Evolutionary conservation across 2,797 vertebrate species (phyloP).

Genomic region (Myripristis murdjan): DNA sequence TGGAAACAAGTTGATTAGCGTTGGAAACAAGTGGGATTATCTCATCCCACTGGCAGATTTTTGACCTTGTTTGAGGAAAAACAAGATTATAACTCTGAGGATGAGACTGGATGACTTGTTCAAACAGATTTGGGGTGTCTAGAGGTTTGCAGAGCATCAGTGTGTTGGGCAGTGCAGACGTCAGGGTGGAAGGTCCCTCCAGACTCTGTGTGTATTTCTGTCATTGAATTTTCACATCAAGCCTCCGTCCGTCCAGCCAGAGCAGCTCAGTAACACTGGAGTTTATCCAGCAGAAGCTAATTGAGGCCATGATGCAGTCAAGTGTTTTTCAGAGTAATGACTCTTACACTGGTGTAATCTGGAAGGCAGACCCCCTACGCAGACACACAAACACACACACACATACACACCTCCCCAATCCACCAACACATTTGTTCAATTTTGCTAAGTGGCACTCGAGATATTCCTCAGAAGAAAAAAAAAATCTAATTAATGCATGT

Average conservation of each 20-base stretch:
- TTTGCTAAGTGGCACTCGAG: slow-evolving; percentile 68
- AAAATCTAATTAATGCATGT: slow-evolving; percentile 42
- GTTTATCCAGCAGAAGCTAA: slow-evolving; percentile 56
- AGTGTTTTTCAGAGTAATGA: slow-evolving; percentile 69
- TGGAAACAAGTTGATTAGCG: too few relatives aligned
- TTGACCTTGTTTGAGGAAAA: too few relatives aligned
- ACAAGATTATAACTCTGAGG: too few relatives aligned
- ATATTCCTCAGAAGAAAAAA: slow-evolving; percentile 44
- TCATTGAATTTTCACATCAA: too few relatives aligned
- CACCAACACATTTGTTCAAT: slow-evolving; percentile 59
- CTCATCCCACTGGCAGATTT: too few relatives aligned
- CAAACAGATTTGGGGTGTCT: too few relatives aligned
- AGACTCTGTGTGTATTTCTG: too few relatives aligned
- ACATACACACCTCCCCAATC: background rate
- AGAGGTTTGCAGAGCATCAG: too few relatives aligned
- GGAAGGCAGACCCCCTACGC: slow-evolving; percentile 41
- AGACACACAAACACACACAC: slow-evolving; percentile 6
- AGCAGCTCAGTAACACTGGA: slow-evolving; percentile 44
- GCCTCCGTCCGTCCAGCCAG: background rate
- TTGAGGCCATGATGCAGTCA: slow-evolving; percentile 64
- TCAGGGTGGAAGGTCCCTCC: too few relatives aligned
- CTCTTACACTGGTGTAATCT: slow-evolving; percentile 52
- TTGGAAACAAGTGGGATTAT: too few relatives aligned
- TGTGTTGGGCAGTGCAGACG: too few relatives aligned
- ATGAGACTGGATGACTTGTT: too few relatives aligned